phyloP scores from a whole-genome alignment of 2,113 vertebrate genomes.

The Oncorhynchus tshawytscha region DNA sequence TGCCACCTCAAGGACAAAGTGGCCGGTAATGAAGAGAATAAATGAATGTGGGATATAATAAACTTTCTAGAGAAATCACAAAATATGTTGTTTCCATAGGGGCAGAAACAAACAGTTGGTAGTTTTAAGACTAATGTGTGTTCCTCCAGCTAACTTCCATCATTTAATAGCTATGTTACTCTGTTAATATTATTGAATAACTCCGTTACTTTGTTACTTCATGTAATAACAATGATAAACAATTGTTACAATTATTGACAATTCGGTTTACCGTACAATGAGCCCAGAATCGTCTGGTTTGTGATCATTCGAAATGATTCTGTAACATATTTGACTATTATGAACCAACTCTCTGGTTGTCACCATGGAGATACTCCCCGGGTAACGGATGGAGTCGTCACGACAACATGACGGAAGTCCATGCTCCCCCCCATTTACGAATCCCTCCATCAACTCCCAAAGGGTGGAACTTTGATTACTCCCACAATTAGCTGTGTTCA shows the following conservation, averaged over 20 bases:
- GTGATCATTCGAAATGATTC: background rate
- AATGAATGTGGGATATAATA: slow-evolving; percentile 35
- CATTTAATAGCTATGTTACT: no score
- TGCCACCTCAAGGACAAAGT: slow-evolving; percentile 59
- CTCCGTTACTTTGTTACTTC: no score
- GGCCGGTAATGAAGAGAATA: slow-evolving; percentile 45
- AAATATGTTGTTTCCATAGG: background rate
- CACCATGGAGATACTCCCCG: slow-evolving; percentile 59
- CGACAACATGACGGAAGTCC: slow-evolving; percentile 60
- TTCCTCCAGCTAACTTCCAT: no score
- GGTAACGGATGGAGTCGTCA: slow-evolving; percentile 76
- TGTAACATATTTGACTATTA: background rate
- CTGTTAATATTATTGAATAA: no score
- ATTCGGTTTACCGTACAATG: background rate
- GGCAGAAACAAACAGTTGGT: slow-evolving; percentile 3
- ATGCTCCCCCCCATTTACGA: slow-evolving; percentile 80
- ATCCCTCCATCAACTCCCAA: slow-evolving; percentile 87
- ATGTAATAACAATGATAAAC: no score
- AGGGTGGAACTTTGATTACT: slow-evolving; percentile 94
- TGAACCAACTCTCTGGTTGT: slow-evolving; percentile 31
- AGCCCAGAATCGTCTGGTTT: background rate
- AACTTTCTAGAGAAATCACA: slow-evolving; percentile 24
- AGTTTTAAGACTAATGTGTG: no score
- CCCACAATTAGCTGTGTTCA: slow-evolving; percentile 92
- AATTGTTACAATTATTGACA: no score